Conservation (phyloP, 2,888 invertebrate species). For the Bombyx huttoni region DNA sequence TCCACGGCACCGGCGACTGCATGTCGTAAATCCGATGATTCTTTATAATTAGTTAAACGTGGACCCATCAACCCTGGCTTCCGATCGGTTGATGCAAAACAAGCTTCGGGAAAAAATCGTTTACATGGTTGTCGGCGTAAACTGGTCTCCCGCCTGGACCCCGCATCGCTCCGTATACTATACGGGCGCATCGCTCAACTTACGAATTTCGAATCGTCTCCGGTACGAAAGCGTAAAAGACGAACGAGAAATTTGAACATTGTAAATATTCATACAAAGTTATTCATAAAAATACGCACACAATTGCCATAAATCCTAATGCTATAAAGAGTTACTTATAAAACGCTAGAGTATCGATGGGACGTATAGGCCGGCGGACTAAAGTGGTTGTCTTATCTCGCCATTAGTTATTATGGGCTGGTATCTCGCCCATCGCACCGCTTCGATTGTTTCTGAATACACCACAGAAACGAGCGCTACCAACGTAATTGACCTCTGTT, state of each 20-base stretch:
- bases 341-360: slow-evolving; percentile 6
- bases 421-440: slow-evolving; percentile 68
- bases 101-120: slow-evolving; percentile 68
- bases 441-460: slow-evolving; percentile 68
- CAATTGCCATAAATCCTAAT: not conserved
- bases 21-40: not conserved
- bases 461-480: slow-evolving; percentile 55
- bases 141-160: slow-evolving; percentile 59
- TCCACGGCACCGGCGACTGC: not conserved
- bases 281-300: not conserved
- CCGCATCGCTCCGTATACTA: slow-evolving; percentile 26
- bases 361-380: slow-evolving; percentile 19
- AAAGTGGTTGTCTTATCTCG: slow-evolving; percentile 60
- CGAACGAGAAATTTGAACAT: not conserved
- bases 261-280: too few relatives aligned
- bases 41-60: not conserved
- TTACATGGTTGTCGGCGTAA: slow-evolving; percentile 72
- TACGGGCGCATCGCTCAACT: slow-evolving; percentile 21
- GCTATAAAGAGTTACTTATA: not conserved
- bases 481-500: slow-evolving; percentile 70
- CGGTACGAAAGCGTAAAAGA: not conserved
- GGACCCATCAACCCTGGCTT: slow-evolving; percentile 47
- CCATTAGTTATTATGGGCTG: slow-evolving; percentile 68
- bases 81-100: slow-evolving; percentile 69
- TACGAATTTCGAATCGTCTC: not conserved